Base-by-base conservation (phyloP, 2,113 vertebrate species). In the Sander lucioperca region DNA sequence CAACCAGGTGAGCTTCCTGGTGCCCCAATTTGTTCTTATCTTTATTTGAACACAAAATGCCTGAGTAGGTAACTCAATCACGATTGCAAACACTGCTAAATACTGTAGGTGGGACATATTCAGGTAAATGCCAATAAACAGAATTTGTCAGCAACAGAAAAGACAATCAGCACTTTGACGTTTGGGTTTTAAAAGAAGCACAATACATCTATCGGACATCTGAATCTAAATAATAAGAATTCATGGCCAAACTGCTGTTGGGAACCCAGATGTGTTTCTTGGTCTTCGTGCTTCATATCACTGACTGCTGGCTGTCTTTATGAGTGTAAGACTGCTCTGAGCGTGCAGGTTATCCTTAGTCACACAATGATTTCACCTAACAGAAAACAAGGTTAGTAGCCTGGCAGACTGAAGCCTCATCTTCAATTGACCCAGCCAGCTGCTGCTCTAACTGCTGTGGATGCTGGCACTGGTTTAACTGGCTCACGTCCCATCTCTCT, bases 341-440 rank as follows among this genome's bases (percentile, higher is more conserved):
- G 67, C 8, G 19, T 56, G n/a, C 48, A 73, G 50, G n/a, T 79
- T 48, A 71, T 83, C n/a, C 54, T 75, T 27, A 39, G 25, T 79
- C 53, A 83, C 74, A 77, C 59, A 43, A 54, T 70, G 65, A 76
- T 76, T 76, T 87, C 19, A 54, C 27, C 51, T 62, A 48, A 39
- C 71, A 79, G 65, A 18, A 23, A 19, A 47, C 23, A 18, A 64
- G 53, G 51, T n/a, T 53, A 65, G 74, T 43, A 58, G 67, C 43
- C 57, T 21, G n/a, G 36, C 50, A 74, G 67, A 59, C 23, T 68
- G 54, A 65, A 25, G 56, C 61, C 25, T 25, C 27, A 27, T 74
- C 54, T 80, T 53, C 30, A 43, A 64, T 14, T 27, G 51, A 70
- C 25, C 54, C 74, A 74, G n/a, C 43, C 77, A 19, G 48, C 14